Evolutionary conservation across 2,888 invertebrate genomes (phyloP).

Genomic region (Yponomeuta cagnagella): DNA sequence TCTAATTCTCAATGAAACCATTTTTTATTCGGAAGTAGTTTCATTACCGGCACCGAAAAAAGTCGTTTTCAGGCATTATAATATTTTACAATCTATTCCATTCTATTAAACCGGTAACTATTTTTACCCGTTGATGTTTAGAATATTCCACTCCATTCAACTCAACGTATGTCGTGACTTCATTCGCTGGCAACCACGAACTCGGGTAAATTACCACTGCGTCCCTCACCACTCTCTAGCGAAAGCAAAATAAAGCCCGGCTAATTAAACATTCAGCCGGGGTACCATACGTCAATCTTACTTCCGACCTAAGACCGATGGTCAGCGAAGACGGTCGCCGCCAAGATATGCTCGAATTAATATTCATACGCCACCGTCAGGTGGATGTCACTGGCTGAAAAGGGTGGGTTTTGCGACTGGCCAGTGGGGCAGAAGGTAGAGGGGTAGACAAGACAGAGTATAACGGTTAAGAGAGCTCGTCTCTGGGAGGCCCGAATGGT

Average conservation of each 20-base stretch:
- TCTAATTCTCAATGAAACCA: too few species aligned
- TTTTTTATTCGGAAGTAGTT: too few species aligned
- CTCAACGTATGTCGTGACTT: too few species aligned
- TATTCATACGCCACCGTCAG: conserved; percentile 73
- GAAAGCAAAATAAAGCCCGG: neutral
- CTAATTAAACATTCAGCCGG: conserved; percentile 3
- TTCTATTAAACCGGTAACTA: too few species aligned
- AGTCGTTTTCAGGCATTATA: too few species aligned
- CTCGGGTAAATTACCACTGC: neutral
- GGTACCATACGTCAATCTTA: conserved; percentile 68
- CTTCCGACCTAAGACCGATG: conserved; percentile 32
- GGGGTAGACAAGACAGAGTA: neutral
- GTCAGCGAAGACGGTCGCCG: conserved; percentile 28
- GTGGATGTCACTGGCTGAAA: conserved; percentile 71
- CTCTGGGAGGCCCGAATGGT: neutral
- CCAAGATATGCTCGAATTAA: conserved; percentile 75
- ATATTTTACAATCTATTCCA: too few species aligned
- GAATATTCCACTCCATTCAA: too few species aligned
- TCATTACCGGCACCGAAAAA: too few species aligned
- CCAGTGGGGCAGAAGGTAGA: conserved; percentile 39
- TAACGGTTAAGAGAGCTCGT: neutral
- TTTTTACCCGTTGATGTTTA: too few species aligned
- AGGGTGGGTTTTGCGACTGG: conserved; percentile 68
- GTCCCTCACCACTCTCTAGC: neutral
- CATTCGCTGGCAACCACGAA: neutral